A percentile compares a stretch with the other conserved stretches of the same genome.
phyloP scores from a whole-genome alignment of 2,113 vertebrate species.

The Lampris megalopsis region DNA sequence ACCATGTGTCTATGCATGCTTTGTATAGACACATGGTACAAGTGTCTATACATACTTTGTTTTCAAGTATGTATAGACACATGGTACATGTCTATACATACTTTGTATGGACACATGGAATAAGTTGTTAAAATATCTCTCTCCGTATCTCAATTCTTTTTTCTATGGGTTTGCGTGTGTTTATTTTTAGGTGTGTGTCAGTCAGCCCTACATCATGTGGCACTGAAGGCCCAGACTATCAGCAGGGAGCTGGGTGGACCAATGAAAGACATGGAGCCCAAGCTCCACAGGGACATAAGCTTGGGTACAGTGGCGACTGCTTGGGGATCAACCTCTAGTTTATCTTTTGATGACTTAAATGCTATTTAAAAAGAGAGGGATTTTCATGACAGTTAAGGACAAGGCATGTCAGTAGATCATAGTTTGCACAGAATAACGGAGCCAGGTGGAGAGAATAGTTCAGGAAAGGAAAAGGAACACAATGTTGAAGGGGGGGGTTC shows the following conservation, averaged over 20 bases:
- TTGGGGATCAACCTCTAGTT: constrained; percentile 42
- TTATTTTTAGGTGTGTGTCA: constrained; percentile 13
- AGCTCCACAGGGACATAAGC: constrained; percentile 76
- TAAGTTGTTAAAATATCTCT: too few relatives aligned
- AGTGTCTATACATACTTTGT: too few relatives aligned
- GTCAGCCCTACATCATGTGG: constrained; percentile 71
- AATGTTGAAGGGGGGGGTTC: too few relatives aligned
- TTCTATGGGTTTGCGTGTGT: neutral
- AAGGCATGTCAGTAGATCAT: constrained; percentile 26
- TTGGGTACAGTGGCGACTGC: constrained; percentile 66
- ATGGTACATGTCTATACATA: too few relatives aligned
- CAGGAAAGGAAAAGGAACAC: constrained; percentile 30
- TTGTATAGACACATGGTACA: too few relatives aligned
- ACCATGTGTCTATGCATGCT: too few relatives aligned
- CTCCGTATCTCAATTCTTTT: neutral
- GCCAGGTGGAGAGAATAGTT: constrained; percentile 50
- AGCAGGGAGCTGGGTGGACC: constrained; percentile 67
- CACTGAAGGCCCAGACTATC: constrained; percentile 62
- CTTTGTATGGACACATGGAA: too few relatives aligned
- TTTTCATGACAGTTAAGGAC: constrained; percentile 32
- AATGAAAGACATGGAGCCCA: constrained; percentile 73
- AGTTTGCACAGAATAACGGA: too few relatives aligned
- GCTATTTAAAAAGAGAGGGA: constrained; percentile 30
- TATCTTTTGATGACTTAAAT: constrained; percentile 43
- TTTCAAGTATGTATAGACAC: too few relatives aligned